Conservation (phyloP, 2,113 vertebrate genomes). For the Sphaerodactylus townsendi region DNA sequence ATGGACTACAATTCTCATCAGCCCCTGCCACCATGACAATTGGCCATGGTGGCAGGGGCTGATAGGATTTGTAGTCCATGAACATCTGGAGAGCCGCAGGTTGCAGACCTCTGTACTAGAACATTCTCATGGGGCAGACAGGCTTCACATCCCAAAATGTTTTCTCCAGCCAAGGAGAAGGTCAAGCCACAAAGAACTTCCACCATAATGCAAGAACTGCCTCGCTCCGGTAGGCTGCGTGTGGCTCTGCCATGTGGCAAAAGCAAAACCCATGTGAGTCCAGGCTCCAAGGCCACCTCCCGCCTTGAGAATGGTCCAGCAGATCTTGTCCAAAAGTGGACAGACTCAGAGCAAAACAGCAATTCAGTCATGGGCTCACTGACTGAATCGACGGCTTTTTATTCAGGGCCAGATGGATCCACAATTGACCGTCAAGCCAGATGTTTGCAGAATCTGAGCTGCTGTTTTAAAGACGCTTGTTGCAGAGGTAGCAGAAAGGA, state of each 20-base stretch:
- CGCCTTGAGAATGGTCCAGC: background rate
- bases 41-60: too few relatives aligned
- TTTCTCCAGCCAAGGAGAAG: background rate
- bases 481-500: background rate
- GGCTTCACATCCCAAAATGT: background rate
- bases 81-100: too few relatives aligned
- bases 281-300: background rate
- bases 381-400: background rate
- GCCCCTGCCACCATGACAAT: too few relatives aligned
- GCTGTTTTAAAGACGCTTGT: background rate
- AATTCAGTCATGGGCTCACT: background rate
- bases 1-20: too few relatives aligned
- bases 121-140: background rate
- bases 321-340: background rate
- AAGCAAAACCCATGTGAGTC: background rate
- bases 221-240: background rate
- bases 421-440: background rate
- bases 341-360: background rate
- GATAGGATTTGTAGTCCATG: too few relatives aligned
- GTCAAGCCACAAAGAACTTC: background rate
- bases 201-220: background rate
- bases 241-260: background rate
- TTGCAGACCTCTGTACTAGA: too few relatives aligned
- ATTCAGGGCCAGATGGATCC: background rate
- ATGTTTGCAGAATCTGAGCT: background rate